Percentiles rank a stretch among this genome's conserved stretches.
phyloP scores from a whole-genome alignment of 2,113 vertebrate species.

The Cromileptes altivelis region DNA sequence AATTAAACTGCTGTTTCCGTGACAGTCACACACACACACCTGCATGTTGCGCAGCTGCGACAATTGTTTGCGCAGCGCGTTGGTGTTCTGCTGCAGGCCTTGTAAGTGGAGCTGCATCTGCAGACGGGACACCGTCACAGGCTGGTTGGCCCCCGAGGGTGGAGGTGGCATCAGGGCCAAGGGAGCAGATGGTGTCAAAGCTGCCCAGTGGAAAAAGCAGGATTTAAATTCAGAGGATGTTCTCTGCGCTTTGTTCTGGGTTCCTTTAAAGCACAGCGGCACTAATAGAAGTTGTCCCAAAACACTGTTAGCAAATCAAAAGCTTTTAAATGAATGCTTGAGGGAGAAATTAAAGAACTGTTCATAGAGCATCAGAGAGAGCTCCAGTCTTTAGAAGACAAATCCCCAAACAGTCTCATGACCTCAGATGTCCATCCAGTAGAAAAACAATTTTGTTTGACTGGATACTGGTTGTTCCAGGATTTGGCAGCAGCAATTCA shows the following conservation, averaged over 20 bases:
- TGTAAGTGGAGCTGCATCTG: conserved; percentile 97
- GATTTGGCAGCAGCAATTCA: conserved; percentile 25
- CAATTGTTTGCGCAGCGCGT: conserved; percentile 93
- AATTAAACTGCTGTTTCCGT: background rate
- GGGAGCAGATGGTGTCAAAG: conserved; percentile 85
- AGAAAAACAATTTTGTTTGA: background rate
- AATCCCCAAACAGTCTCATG: background rate
- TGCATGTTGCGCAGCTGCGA: conserved; percentile 94
- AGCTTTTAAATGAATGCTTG: background rate
- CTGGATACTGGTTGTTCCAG: conserved; percentile 5
- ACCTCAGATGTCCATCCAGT: background rate
- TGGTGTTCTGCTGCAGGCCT: conserved; percentile 93
- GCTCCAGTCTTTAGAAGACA: background rate
- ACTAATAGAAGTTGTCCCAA: conserved; percentile 59
- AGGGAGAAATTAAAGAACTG: too few species aligned
- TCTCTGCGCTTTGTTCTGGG: background rate
- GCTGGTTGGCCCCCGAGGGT: conserved; percentile 84
- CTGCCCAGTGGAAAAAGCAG: conserved; percentile 67
- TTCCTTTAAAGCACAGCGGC: background rate
- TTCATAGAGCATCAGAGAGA: background rate
- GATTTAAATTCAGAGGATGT: background rate
- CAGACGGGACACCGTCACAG: conserved; percentile 88
- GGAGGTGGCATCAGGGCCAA: conserved; percentile 88
- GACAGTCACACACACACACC: conserved; percentile 77
- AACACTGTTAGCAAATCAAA: conserved; percentile 6